A percentile compares a stretch with the other conserved stretches of the same genome.
Conservation (phyloP, 2,113 vertebrate species). For the Mesoclemmys tuberculata region DNA sequence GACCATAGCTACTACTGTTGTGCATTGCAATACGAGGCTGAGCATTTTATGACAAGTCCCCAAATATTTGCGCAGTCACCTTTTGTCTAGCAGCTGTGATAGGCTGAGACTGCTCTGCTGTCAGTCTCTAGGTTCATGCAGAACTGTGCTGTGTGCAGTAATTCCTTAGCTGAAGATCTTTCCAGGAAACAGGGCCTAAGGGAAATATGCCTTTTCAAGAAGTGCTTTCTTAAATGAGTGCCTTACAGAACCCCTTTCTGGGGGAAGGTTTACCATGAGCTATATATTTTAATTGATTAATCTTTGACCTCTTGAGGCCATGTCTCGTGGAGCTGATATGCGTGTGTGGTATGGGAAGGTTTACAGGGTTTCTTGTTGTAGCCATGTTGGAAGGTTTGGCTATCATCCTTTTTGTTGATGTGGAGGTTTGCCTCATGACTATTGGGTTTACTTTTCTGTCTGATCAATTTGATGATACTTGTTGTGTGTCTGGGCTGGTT, state of each 20-base stretch:
- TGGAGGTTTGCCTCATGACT: background rate
- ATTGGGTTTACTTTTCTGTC: background rate
- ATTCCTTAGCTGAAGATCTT: background rate
- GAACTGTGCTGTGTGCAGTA: background rate
- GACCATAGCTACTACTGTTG: background rate
- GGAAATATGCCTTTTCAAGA: background rate
- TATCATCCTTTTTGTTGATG: background rate
- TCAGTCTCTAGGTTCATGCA: background rate
- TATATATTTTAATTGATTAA: background rate
- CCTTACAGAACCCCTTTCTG: background rate
- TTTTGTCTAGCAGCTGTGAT: background rate
- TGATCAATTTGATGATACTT: background rate
- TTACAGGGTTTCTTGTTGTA: background rate
- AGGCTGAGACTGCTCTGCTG: background rate
- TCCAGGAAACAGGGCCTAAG: rapidly evolving
- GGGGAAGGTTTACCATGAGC: background rate
- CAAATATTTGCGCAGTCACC: rapidly evolving
- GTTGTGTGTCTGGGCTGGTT: background rate
- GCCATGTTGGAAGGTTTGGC: background rate
- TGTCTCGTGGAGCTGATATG: rapidly evolving
- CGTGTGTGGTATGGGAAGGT: background rate
- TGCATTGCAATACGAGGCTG: background rate
- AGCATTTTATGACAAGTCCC: background rate
- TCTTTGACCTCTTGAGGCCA: background rate
- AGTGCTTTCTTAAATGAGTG: background rate